Evolutionary conservation across 2,113 vertebrate species (phyloP).

Genomic region (Malurus cyaneus): DNA sequence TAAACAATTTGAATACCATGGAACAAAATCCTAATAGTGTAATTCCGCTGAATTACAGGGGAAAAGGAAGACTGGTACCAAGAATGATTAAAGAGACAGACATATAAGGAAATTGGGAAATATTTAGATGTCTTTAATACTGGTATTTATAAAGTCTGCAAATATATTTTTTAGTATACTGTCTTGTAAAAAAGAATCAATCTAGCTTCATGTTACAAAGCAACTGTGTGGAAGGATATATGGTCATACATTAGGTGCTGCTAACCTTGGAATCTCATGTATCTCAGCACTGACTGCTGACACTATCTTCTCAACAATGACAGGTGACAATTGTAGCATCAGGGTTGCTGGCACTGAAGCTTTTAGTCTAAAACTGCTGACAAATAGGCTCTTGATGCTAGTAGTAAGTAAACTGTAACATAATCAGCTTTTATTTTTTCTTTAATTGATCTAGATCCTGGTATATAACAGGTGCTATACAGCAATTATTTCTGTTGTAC

Average conservation of each 20-base stretch:
- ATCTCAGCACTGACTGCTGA: neutral
- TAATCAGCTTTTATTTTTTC: neutral
- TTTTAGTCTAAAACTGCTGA: neutral
- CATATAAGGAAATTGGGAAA: neutral
- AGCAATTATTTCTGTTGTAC: neutral
- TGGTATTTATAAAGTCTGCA: neutral
- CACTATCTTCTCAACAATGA: neutral
- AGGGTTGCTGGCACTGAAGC: neutral
- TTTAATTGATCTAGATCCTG: neutral
- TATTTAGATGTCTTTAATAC: neutral
- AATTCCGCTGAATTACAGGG: neutral
- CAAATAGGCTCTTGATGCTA: neutral
- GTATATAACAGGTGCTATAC: neutral
- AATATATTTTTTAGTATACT: accelerated
- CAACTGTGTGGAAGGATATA: neutral
- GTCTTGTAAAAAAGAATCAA: neutral
- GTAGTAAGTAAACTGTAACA: neutral
- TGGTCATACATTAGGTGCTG: neutral
- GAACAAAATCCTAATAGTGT: neutral
- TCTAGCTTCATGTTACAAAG: neutral
- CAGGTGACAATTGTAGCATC: neutral
- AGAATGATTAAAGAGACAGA: neutral
- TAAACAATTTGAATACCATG: neutral
- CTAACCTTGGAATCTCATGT: neutral
- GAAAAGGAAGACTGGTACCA: neutral